Evolutionary conservation across 2,888 invertebrate species (phyloP), one percentile per base, ranked within the genome.

Genomic region (Oxyteleia sp.): DNA sequence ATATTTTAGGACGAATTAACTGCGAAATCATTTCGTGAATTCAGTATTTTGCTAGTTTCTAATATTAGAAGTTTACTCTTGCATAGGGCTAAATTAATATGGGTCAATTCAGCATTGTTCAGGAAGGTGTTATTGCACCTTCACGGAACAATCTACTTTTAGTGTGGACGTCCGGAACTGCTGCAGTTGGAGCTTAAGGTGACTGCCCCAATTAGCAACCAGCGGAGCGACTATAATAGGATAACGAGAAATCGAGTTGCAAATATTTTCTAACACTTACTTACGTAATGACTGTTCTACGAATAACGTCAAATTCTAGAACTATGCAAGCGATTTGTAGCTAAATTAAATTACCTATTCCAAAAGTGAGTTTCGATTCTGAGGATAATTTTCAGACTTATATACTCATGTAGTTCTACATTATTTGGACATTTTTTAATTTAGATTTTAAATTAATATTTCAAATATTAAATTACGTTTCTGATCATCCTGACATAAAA

Each of bases 251-350:
- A 81, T 72, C 66, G 80, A 80, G 72, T 80, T 66, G 66, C 72
- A 80, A 80, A 80, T 80, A 80, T 80, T 72, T 80, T 80, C 80
- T 72, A 72, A 80, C 80, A 72, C 51, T 72, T 59, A 57, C 71
- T 79, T 71, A 80, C 43, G 66, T 59, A 72, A 72, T 59, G 59
- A 59, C 63, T 64, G 64, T 20, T 72, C n/a, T 11, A 38, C 66
- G 51, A 59, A 41, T 64, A 26, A 64, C 61, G 51, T 45, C 61
- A 61, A 59, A 61, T 51, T 68, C 61, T 63, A 69, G 63, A 78
- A 78, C 51, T 68, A 41, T 29, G 41, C 18, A 35, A 15, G 18
- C 45, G 41, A 38, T 66, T 66, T 75, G 66, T 32, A 49, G 11
- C 38, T 20, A 45, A 55, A 66, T 43, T 57, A 55, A 66, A 49